Evolutionary conservation across 2,888 invertebrate species (phyloP), one percentile per base, ranked within the genome.

Genomic region (Noctua janthe): DNA sequence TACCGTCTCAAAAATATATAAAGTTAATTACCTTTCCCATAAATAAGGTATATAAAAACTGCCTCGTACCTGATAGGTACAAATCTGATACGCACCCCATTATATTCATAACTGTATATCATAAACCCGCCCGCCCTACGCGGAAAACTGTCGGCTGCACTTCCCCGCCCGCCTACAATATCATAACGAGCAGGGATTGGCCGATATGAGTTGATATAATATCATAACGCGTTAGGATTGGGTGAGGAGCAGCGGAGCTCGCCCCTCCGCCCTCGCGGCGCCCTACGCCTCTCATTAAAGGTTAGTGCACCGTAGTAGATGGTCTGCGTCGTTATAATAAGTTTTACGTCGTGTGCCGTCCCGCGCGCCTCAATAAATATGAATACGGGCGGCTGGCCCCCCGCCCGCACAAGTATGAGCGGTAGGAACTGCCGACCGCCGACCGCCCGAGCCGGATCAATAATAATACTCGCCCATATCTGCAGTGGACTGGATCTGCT

Each of bases 191-290:
- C 94, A 88, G 94, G 96, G 94, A 97, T 97, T 97, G 97, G 97
- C 92, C 92, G 95, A 95, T 94, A 96, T 95, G 94, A 95, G 91
- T 93, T 97, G 97, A 97, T 97, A 97, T 97, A 97, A 97, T 97
- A 97, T 97, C 97, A 97, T 97, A 97, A 97, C 97, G 96, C 89
- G 91, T 92, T 92, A 94, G 96, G 95, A 97, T 97, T 97, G 97
- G 97, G 90, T 94, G 95, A 95, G 93, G 93, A 92, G 92, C 89
- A 83, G 92, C 90, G 94, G 91, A 91, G 87, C 88, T 90, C 93
- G 92, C 93, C 94, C 94, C 94, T 93, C 94, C 91, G 85, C 81
- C 92, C 91, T 87, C 92, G 91, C 91, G 91, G 91, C 92, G 88
- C 91, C 91, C 92, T 90, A 82, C 90, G 89, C 88, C 90, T 94